Conservation (phyloP, 2,113 vertebrate species). For the Mirza zaza region DNA sequence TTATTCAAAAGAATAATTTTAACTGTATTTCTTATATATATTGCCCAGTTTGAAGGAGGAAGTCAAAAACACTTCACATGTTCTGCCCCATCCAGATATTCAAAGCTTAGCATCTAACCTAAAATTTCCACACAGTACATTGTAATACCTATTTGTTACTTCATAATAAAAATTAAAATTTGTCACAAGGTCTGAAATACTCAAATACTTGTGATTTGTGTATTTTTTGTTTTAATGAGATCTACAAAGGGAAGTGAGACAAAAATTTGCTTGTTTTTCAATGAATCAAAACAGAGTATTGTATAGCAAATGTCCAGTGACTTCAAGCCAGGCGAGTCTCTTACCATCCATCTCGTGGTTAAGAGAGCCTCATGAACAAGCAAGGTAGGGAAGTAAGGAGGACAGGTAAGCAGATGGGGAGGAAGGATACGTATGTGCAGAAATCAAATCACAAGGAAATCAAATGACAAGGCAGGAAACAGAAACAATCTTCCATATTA, state of each 20-base stretch:
- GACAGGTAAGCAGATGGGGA: no score
- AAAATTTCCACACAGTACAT: background rate
- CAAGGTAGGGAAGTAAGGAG: background rate
- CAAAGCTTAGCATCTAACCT: background rate
- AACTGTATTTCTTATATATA: background rate
- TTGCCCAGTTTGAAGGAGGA: background rate
- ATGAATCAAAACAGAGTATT: background rate
- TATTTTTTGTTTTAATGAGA: background rate
- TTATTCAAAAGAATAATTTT: background rate
- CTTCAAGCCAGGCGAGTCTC: background rate
- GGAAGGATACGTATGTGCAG: accelerated
- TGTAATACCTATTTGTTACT: background rate
- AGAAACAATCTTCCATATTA: background rate
- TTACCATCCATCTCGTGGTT: background rate
- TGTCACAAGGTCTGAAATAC: background rate
- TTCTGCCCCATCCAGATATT: background rate
- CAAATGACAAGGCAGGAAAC: background rate
- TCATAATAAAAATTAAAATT: background rate
- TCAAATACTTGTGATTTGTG: background rate
- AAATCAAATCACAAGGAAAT: background rate
- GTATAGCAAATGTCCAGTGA: background rate
- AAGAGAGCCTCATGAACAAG: background rate
- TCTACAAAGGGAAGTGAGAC: background rate
- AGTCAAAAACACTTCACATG: background rate
- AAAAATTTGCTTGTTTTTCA: background rate